Base-by-base conservation (phyloP, 2,888 invertebrate species). In the Netelia virgata region DNA sequence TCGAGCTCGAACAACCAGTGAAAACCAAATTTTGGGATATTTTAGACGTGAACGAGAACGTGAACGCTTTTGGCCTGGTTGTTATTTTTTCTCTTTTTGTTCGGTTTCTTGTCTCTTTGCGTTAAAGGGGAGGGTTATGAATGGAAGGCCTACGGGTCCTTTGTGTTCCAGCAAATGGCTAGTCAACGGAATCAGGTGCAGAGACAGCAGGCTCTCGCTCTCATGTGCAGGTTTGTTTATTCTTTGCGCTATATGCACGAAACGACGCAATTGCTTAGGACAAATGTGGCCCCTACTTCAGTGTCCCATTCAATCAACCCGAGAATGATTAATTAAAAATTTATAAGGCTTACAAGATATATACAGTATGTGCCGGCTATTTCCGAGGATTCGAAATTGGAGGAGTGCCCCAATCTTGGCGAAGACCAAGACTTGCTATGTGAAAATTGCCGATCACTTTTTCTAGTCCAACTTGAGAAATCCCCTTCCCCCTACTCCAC, bases 121-220 rank as follows among this genome's bases (percentile, higher is more conserved):
- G 53, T 82, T 89, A 90, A 91, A 89, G 91, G 91, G 90, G 89
- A 90, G 90, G 91, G 90, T 91, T 92, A 91, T 91, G 92, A 93
- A 92, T 93, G 90, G 93, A 93, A 92, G 93, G 92, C 92, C 92
- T 90, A 89, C 93, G 93, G 92, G 28, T 92, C 90, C 91, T 93
- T 93, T 93, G 93, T 93, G 94, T 95, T 95, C 92, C 95, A 97
- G 96, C 97, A 97, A 95, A 96, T 97, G 96, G 97, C 97, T 92
- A 96, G 97, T 94, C 97, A 97, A 95, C 96, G 97, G 94, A 97
- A 97, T 92, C 97, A 97, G 94, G 97, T 97, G 94, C 97, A 97
- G 95, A 95, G 97, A 86, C 97, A 97, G 94, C 97, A 97, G 95
- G 97, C 97, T 91, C 95, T 97, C 92, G 97, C 97, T 90, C 96